Base-by-base conservation (phyloP, 1,140 invertebrate species). In the Pseudomyrmex pallidus region DNA sequence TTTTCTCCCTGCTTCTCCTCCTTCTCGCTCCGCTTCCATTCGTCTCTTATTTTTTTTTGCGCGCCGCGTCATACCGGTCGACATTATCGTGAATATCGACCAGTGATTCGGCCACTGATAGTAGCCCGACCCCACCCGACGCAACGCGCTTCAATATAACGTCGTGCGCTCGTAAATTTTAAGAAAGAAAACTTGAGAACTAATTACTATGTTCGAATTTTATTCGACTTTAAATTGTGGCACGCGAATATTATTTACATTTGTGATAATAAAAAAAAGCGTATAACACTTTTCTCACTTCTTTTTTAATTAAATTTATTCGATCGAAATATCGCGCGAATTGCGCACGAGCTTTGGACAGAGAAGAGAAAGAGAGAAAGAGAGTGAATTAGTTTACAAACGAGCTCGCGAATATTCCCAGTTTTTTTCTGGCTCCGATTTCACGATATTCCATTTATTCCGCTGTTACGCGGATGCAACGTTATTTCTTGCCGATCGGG, bases 71-170 rank as follows among this genome's bases (percentile, higher is more conserved):
- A 77, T 66, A 66, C 85, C 80, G 68, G 73, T 56, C 82, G 74
- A 87, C 86, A 87, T 87, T 87, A 87, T 87, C 86, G 86, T 74
- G 80, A 57, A 78, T 87, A 87, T 87, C 85, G 85, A 87, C 82
- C 85, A 74, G 62, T 84, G 63, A 87, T 87, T 84, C 82, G 82
- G 63, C 85, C 63, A 80, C 63, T 76, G 86, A 87, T 80, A 84
- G 87, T 52, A 61, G n/a, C n/a, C n/a, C 74, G 74, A 10, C 54
- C 3, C 44, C 22, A 59, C 54, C 76, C 44, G 56, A 8, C 9
- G 54, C 76, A 50, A 50, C 22, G 7, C 44, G 52, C 25, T 59
- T 35, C 54, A 50, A 70, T 46, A 25, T 35, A 5, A 35, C 35
- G 7, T 35, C 35, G 35, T 7, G 35, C 48, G 12, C 13, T 17